Conservation (phyloP, 1,140 invertebrate genomes). For the Brachionus angularis region DNA sequence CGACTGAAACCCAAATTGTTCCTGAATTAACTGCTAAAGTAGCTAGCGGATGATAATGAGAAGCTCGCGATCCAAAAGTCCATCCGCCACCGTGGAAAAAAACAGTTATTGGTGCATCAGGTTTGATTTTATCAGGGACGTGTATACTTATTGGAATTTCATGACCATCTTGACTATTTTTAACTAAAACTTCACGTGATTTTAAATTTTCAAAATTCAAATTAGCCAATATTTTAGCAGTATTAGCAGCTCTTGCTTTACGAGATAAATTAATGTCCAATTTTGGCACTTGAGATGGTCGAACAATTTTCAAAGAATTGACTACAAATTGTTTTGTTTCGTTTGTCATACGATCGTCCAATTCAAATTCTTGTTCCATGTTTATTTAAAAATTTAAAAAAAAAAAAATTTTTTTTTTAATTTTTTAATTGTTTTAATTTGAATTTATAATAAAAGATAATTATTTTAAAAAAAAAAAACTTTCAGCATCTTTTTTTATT, state of each 20-base stretch:
- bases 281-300: constrained; percentile 3
- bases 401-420: background rate
- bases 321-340: constrained; percentile 19
- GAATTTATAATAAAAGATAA: background rate
- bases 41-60: constrained; percentile 15
- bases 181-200: background rate
- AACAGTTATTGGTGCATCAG: constrained; percentile 17
- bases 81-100: constrained; percentile 43
- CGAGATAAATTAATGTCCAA: background rate
- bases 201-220: constrained; percentile 20
- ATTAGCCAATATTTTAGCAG: background rate
- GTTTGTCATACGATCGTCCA: constrained; percentile 24
- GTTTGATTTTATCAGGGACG: background rate
- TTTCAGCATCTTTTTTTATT: no score
- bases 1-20: constrained; percentile 26
- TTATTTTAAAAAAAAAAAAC: background rate
- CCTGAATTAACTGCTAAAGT: background rate
- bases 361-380: constrained; percentile 24
- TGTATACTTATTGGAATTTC: constrained; percentile 16
- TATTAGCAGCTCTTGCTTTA: constrained; percentile 23
- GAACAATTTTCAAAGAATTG: background rate
- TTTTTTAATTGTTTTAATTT: background rate
- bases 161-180: background rate
- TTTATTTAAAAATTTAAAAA: background rate
- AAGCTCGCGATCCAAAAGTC: constrained; percentile 9